Conservation (phyloP, 2,113 vertebrate species). For the Martes martes region DNA sequence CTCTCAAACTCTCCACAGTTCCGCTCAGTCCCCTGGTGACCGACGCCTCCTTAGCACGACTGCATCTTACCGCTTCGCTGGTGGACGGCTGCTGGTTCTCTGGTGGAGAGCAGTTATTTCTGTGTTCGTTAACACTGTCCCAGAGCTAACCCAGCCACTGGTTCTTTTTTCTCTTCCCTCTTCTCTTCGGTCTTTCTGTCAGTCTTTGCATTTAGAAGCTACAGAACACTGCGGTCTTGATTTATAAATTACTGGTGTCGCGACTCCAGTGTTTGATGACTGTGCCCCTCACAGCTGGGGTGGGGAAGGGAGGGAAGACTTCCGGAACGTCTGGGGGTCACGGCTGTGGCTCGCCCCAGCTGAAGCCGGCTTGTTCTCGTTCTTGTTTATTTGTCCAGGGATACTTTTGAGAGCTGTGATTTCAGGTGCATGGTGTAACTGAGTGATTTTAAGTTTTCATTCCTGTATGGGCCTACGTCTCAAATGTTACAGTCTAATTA, state of each 20-base stretch:
- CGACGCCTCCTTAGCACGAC: not conserved
- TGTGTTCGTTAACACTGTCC: not conserved
- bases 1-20: no score
- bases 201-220: not conserved
- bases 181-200: not conserved
- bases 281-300: no score
- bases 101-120: not conserved
- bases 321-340: accelerated
- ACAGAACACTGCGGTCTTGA: not conserved
- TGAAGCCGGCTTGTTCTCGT: not conserved
- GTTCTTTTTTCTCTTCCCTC: not conserved
- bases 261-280: not conserved
- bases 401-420: not conserved
- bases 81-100: not conserved
- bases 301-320: not conserved
- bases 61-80: not conserved
- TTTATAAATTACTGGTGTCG: not conserved
- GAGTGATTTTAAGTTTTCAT: not conserved
- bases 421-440: not conserved
- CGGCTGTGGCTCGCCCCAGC: not conserved
- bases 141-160: not conserved
- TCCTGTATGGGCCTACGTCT: not conserved
- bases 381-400: not conserved
- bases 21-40: not conserved
- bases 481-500: not conserved